These are phyloP conservation scores for Sisyra terminalis DNA, from an alignment of 2,888 invertebrate species.

Conservation along the genomic window DNA sequence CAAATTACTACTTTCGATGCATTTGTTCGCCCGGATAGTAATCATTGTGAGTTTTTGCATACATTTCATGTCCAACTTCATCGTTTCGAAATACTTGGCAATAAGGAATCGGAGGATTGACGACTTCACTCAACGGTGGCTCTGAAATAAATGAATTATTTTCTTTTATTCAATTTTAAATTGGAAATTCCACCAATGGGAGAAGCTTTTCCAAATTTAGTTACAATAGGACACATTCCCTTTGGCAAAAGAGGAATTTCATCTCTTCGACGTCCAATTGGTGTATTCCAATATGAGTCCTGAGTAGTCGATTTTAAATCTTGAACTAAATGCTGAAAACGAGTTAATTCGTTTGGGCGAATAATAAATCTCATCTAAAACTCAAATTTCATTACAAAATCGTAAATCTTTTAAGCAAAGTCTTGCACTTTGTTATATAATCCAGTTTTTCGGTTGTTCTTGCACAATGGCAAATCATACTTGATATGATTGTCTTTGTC, in stretches of 20 bases:
- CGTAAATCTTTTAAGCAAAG: too few relatives aligned
- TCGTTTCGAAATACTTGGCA: slow-evolving; percentile 23
- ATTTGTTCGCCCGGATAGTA: slow-evolving; percentile 28
- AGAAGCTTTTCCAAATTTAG: slow-evolving; percentile 24
- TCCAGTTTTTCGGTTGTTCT: slow-evolving; percentile 2
- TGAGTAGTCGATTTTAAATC: slow-evolving; percentile 31
- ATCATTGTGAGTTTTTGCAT: slow-evolving; percentile 29
- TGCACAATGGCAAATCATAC: too few relatives aligned
- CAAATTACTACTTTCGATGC: slow-evolving; percentile 21
- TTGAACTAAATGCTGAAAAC: slow-evolving; percentile 27
- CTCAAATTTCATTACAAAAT: too few relatives aligned
- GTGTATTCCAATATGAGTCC: slow-evolving; percentile 28
- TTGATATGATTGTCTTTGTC: too few relatives aligned
- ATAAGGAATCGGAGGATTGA: slow-evolving; percentile 25
- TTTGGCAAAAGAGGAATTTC: slow-evolving; percentile 26
- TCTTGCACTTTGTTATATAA: neutral
- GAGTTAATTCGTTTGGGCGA: slow-evolving; percentile 23
- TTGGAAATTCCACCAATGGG: slow-evolving; percentile 6
- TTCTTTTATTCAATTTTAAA: neutral
- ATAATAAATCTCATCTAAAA: slow-evolving; percentile 7
- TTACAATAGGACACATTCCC: slow-evolving; percentile 23
- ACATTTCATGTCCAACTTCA: slow-evolving; percentile 26
- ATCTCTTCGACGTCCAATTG: slow-evolving; percentile 27
- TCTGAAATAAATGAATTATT: too few relatives aligned
- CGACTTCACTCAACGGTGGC: slow-evolving; percentile 17